These are phyloP conservation scores for Leptobrachium leishanense DNA, from an alignment of 2,113 vertebrate genomes.

Conservation along the genomic window DNA sequence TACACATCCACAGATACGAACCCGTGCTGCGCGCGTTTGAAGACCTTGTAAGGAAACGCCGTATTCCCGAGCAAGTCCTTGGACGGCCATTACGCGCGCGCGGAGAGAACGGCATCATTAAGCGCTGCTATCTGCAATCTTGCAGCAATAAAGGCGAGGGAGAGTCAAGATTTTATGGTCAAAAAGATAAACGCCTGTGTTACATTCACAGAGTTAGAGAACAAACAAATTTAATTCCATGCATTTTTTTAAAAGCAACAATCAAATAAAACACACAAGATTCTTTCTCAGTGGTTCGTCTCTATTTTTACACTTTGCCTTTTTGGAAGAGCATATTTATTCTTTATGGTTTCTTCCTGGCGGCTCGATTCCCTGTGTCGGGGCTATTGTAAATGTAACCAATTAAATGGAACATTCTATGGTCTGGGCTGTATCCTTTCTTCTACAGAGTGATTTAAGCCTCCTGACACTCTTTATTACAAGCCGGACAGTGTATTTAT, in stretches of 20 bases:
- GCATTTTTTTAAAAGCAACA: constrained; percentile 10
- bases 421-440: neutral
- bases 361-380: neutral
- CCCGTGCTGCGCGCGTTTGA: neutral
- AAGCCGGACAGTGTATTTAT: no score
- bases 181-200: constrained; percentile 12
- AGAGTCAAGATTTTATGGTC: constrained; percentile 10
- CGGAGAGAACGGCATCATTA: constrained; percentile 32
- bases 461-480: neutral
- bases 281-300: neutral
- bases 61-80: constrained; percentile 22
- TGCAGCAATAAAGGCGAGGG: constrained; percentile 3
- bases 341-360: constrained; percentile 13
- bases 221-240: constrained; percentile 26
- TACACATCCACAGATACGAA: neutral
- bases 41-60: neutral
- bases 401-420: constrained; percentile 1
- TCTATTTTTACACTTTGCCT: constrained; percentile 18
- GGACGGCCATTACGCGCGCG: constrained; percentile 11
- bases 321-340: neutral
- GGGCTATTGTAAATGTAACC: constrained; percentile 23
- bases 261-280: neutral
- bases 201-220: neutral
- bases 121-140: constrained; percentile 4
- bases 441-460: neutral